Evolutionary conservation across 2,797 vertebrate genomes (phyloP), one percentile per base, ranked within the genome.

Genomic region (Microcaecilia unicolor): DNA sequence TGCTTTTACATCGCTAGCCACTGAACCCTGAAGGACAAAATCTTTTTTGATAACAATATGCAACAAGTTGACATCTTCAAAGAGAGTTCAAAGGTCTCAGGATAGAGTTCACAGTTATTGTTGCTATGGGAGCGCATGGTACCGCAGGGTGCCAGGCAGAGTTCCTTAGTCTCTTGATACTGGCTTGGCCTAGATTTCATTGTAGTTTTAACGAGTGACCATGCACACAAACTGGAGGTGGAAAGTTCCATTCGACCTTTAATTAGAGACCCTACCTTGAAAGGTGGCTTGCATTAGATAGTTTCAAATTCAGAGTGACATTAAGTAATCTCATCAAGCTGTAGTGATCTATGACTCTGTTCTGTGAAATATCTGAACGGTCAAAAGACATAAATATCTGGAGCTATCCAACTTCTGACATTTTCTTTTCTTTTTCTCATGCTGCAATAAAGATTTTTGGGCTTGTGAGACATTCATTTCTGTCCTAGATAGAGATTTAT

Each of bases 171-270:
- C 32, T 1, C 41, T 51, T 24, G 37, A 58, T 64, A 64, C 34
- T 63, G 51, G 50, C 65, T 60, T 58, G 51, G 57, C 53, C 61
- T 65, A 62, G 51, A 67, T 69, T 70, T 51, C 16, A 38, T 48
- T 23, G 44, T 17, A 37, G 2, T 7, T 56, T 68, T 55, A 42
- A 57, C 51, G 20, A 31, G 55, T 62, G 61, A 55, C 55, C 58
- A 53, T 50, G 61, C 62, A 51, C 59, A 56, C 53, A 63, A 51
- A 61, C 47, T 42, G 18, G 47, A 74, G 57, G 38, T 58, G 11
- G 20, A 64, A 55, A 55, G 28, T 50, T 57, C 46, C 33, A 28
- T 25, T 33, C 57, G 48, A 49, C 41, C 47, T 42, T 51, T 53
- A 56, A 62, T 65, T 51, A 58, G 56, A 34, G 4, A 9, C 20